phyloP scores from a whole-genome alignment of 2,888 invertebrate species.

The Steromphala cineraria region DNA sequence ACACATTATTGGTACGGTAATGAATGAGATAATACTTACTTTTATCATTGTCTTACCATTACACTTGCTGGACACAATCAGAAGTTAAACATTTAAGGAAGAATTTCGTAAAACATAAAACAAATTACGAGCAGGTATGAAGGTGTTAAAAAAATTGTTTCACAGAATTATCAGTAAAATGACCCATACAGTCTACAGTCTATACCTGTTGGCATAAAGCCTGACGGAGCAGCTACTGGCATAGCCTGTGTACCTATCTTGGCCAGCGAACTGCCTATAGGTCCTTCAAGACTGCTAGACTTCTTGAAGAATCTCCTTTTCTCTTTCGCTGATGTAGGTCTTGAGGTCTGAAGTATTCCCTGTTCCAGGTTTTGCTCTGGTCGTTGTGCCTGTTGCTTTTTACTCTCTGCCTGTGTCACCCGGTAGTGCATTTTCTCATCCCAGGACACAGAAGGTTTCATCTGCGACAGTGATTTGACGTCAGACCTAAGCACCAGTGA shows the following conservation, averaged over 20 bases:
- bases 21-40: too few relatives aligned
- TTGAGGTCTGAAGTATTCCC: background rate
- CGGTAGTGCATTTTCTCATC: slow-evolving; percentile 43
- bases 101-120: too few relatives aligned
- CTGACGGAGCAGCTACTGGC: slow-evolving; percentile 53
- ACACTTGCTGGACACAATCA: too few relatives aligned
- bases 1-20: too few relatives aligned
- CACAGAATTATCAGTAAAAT: too few relatives aligned
- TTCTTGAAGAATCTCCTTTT: slow-evolving; percentile 49
- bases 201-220: slow-evolving; percentile 52
- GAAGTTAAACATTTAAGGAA: too few relatives aligned
- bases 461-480: background rate
- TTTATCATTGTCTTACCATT: too few relatives aligned
- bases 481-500: slow-evolving; percentile 27
- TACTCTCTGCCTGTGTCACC: background rate
- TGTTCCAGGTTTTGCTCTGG: background rate
- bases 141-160: too few relatives aligned
- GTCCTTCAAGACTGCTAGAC: slow-evolving; percentile 55
- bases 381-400: background rate
- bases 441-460: slow-evolving; percentile 41
- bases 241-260: slow-evolving; percentile 46
- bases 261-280: slow-evolving; percentile 47
- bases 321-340: slow-evolving; percentile 43
- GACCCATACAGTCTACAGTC: slow-evolving; percentile 13
- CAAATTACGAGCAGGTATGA: too few relatives aligned